Evolutionary conservation across 2,888 invertebrate genomes (phyloP).

Genomic region (Oeneis ivallda): DNA sequence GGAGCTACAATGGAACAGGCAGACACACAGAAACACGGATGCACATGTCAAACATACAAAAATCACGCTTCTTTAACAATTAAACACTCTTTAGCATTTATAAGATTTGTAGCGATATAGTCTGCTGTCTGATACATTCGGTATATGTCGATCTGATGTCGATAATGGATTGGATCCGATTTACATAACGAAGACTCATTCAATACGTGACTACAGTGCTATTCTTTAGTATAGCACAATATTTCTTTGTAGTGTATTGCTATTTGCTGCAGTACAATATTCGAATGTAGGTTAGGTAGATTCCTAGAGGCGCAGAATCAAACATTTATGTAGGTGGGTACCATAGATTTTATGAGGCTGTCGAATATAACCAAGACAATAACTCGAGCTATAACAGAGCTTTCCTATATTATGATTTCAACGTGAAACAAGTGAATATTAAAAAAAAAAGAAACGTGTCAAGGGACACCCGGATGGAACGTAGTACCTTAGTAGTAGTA

Average conservation of each 20-base stretch:
- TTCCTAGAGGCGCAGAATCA: neutral
- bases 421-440: neutral
- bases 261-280: neutral
- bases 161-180: slow-evolving; percentile 1
- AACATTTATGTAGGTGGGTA: neutral
- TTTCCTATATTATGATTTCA: neutral
- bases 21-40: no score
- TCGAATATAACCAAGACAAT: neutral
- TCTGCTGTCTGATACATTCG: no score
- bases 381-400: neutral
- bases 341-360: neutral
- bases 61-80: no score
- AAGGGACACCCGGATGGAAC: no score
- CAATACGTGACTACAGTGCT: neutral
- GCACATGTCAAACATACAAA: no score
- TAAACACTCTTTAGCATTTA: no score
- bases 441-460: neutral
- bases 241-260: neutral
- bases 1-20: no score
- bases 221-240: neutral
- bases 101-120: no score
- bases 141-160: no score
- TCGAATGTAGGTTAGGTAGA: slow-evolving; percentile 1
- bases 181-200: neutral
- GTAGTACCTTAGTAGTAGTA: no score